Base-by-base conservation (phyloP, 2,888 invertebrate genomes). In the Acanthosepion lycidas region DNA sequence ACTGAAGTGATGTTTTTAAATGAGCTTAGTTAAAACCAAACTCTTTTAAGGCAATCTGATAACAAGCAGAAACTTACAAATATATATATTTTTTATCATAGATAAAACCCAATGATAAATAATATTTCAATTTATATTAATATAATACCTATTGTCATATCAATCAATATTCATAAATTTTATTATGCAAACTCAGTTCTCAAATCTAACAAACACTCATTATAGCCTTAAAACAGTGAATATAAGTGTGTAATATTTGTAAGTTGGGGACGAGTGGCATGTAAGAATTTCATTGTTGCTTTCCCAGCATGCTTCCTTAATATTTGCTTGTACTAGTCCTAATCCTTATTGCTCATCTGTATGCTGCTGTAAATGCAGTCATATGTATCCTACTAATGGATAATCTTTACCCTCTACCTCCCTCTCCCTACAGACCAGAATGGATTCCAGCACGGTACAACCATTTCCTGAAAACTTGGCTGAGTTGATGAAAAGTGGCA, bases 401-500 rank as follows among this genome's bases (percentile, higher is more conserved):
- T 78, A 78, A 78, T 78, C 78, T 78, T n/a, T 78, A 33, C 78
- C 78, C 78, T 78, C 78, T 78, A 78, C 78, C 78, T 78, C 78
- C 78, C 78, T 78, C 78, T 78, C 53, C 93, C 93, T 93, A 93
- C 93, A 93, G 93, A 93, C 93, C 53, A 64, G 94, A 94, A 94
- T 94, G 94, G 94, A 94, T n/a, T 64, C 55, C 94, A 64, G 33
- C 94, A 94, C 59, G 48, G 94, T 94, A 48, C 94, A 94, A 28
- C 95, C 96, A 26, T 96, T 96, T 96, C 97, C 97, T 33, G 97
- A 97, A 95, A 99, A 98, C 96, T 98, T 99, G 96, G 98, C 98
- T 97, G 98, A 98, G 95, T 98, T 99, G 96, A 98, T 99, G 96
- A 98, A 98, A 97, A 98, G 98, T 96, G 98, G 98, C 94, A 98